These are phyloP conservation scores for Parnassius orleans DNA, from an alignment of 2,888 invertebrate genomes.

Conservation along the genomic window DNA sequence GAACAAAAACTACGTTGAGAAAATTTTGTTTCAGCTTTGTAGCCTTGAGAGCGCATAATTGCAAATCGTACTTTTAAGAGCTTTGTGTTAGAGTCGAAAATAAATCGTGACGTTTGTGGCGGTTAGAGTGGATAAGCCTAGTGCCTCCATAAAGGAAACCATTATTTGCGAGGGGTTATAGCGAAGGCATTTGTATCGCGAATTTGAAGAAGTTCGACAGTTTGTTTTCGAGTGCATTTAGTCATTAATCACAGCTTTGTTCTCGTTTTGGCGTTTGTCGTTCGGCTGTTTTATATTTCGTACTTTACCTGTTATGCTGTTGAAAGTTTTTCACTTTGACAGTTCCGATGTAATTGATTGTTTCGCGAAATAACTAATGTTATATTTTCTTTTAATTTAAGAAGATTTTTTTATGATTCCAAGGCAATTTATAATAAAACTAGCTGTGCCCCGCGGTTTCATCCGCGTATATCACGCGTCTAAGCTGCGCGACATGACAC, in stretches of 20 bases:
- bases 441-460: too few relatives aligned
- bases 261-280: slow-evolving; percentile 42
- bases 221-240: slow-evolving; percentile 81
- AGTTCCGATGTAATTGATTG: slow-evolving; percentile 75
- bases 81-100: slow-evolving; percentile 26
- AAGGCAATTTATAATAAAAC: too few relatives aligned
- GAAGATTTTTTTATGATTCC: not conserved
- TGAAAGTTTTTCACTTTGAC: slow-evolving; percentile 60
- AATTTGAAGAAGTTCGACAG: slow-evolving; percentile 81
- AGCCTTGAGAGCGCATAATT: slow-evolving; percentile 32
- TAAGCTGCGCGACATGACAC: too few relatives aligned
- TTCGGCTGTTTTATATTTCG: slow-evolving; percentile 61
- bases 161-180: slow-evolving; percentile 78
- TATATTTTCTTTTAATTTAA: not conserved
- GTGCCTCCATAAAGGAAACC: slow-evolving; percentile 66
- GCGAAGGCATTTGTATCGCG: slow-evolving; percentile 75
- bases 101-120: slow-evolving; percentile 30
- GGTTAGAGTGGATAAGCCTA: slow-evolving; percentile 40
- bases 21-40: slow-evolving; percentile 61
- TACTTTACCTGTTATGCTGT: slow-evolving; percentile 70
- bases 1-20: slow-evolving; percentile 61
- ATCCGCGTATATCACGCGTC: too few relatives aligned
- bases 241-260: slow-evolving; percentile 80
- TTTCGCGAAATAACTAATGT: slow-evolving; percentile 44
- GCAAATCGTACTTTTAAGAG: slow-evolving; percentile 29